phyloP scores from a whole-genome alignment of 2,113 vertebrate genomes.

The Okapia johnstoni region DNA sequence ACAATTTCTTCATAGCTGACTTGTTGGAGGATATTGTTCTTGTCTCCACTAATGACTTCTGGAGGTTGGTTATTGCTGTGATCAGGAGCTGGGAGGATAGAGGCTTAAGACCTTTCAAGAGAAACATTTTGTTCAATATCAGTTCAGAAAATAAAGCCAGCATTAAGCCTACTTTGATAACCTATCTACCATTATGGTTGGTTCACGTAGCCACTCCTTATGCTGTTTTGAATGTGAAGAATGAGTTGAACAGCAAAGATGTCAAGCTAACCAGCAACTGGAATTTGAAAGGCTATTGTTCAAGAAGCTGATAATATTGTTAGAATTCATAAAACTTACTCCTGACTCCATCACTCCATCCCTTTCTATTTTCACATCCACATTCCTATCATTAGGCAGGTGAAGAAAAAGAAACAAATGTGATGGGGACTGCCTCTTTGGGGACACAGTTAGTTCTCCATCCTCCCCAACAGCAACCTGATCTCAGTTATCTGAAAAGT shows the following conservation, averaged over 20 bases:
- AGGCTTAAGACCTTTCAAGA: conserved; percentile 78
- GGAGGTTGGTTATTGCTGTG: conserved; percentile 78
- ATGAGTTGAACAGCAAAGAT: conserved; percentile 59
- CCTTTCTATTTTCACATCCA: not conserved
- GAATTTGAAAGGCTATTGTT: conserved; percentile 55
- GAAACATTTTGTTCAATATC: conserved; percentile 77
- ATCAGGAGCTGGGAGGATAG: conserved; percentile 78
- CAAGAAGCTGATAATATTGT: conserved; percentile 56
- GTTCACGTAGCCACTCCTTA: conserved; percentile 47
- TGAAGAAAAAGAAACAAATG: conserved; percentile 19
- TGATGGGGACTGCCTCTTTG: not conserved
- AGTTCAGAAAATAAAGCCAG: conserved; percentile 77
- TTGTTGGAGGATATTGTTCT: conserved; percentile 75
- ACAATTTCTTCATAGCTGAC: conserved; percentile 76
- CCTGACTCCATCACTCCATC: not conserved
- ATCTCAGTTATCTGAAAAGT: conserved; percentile 8
- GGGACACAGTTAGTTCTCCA: not conserved
- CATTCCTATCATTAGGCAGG: not conserved
- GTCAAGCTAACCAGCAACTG: conserved; percentile 64
- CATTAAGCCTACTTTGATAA: conserved; percentile 74
- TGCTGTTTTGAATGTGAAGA: conserved; percentile 67
- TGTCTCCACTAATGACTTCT: conserved; percentile 78
- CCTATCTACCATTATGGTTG: conserved; percentile 67
- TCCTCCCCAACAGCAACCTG: not conserved
- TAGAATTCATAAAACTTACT: conserved; percentile 28